Conservation (phyloP, 2,888 invertebrate species). For the Euplagia quadripunctaria region DNA sequence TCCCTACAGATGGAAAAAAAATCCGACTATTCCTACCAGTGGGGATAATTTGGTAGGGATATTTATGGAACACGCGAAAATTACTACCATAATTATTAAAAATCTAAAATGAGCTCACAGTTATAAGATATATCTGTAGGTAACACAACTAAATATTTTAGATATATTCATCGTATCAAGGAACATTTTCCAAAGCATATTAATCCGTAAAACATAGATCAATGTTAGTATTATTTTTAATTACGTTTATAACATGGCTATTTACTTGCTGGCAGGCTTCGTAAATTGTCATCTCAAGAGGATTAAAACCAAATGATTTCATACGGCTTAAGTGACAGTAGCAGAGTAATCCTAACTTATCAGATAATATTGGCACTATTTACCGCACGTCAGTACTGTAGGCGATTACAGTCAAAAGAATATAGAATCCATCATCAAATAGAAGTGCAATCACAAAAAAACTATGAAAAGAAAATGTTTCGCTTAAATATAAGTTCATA, state of each 20-base stretch:
- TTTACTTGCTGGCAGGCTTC: neutral
- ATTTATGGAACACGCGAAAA: too few species aligned
- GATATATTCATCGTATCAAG: too few species aligned
- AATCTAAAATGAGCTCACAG: too few species aligned
- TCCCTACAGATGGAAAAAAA: too few species aligned
- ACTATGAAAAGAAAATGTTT: neutral
- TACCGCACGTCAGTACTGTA: slow-evolving; percentile 54
- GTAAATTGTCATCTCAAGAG: slow-evolving; percentile 29
- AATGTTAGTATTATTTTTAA: neutral
- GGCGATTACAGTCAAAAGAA: slow-evolving; percentile 49
- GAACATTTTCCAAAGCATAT: neutral
- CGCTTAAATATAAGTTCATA: neutral
- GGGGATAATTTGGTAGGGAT: too few species aligned
- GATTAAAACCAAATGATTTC: slow-evolving; percentile 51
- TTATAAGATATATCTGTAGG: too few species aligned
- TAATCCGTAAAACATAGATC: neutral
- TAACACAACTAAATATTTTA: too few species aligned
- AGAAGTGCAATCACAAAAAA: slow-evolving; percentile 9
- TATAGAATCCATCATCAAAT: slow-evolving; percentile 12
- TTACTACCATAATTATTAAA: too few species aligned
- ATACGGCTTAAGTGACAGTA: slow-evolving; percentile 38
- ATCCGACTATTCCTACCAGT: too few species aligned
- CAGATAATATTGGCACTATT: slow-evolving; percentile 51
- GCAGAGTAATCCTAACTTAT: slow-evolving; percentile 49
- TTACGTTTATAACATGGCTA: neutral